Conservation (phyloP, 2,888 invertebrate genomes). For the Leptopilina drosophilae region DNA sequence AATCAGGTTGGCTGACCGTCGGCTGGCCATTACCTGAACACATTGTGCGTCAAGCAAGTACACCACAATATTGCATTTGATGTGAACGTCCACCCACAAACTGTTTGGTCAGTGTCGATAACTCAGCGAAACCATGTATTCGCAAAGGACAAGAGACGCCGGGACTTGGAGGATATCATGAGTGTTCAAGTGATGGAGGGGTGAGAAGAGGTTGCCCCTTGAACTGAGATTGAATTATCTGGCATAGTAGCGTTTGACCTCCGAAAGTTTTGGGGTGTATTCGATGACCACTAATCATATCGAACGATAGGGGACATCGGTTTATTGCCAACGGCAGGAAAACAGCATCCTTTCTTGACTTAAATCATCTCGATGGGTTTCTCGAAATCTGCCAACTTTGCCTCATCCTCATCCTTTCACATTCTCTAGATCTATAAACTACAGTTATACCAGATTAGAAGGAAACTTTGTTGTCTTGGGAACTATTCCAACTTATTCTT, state of each 20-base stretch:
- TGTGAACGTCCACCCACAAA: conserved; percentile 62
- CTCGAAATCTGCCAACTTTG: conserved; percentile 47
- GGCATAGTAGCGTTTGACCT: conserved; percentile 62
- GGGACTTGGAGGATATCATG: conserved; percentile 57
- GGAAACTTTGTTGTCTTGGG: conserved; percentile 39
- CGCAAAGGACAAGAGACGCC: conserved; percentile 48
- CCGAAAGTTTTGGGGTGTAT: conserved; percentile 60
- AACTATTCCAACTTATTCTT: conserved; percentile 37
- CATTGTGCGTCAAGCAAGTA: conserved; percentile 61
- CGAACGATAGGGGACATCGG: conserved; percentile 49
- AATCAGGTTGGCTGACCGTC: conserved; percentile 56
- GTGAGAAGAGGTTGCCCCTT: conserved; percentile 45
- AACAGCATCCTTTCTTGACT: conserved; percentile 59
- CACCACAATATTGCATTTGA: conserved; percentile 68
- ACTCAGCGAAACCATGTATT: conserved; percentile 60
- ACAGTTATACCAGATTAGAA: conserved; percentile 46
- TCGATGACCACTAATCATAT: conserved; percentile 63
- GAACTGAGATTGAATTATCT: conserved; percentile 71
- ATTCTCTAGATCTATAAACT: conserved; percentile 44
- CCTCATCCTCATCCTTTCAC: neutral
- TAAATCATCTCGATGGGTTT: conserved; percentile 65
- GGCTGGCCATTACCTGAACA: conserved; percentile 62
- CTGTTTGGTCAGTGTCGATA: conserved; percentile 68
- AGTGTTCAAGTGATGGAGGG: conserved; percentile 56
- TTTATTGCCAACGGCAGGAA: conserved; percentile 63